A percentile compares a stretch with the other conserved stretches of the same genome.
phyloP scores from a whole-genome alignment of 2,113 vertebrate genomes.

The Cettia cetti region DNA sequence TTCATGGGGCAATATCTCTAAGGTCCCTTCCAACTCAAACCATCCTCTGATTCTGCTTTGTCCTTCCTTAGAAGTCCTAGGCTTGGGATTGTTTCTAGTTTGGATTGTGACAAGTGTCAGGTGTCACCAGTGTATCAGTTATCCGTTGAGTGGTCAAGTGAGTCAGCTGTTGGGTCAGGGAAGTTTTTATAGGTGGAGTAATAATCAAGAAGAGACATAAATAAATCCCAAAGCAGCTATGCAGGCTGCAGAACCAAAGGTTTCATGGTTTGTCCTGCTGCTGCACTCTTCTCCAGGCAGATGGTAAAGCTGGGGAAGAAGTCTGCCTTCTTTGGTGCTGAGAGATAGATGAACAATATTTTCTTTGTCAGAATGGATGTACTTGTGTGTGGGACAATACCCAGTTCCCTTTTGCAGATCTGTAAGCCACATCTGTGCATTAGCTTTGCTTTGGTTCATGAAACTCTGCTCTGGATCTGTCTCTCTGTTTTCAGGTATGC shows the following conservation, averaged over 20 bases:
- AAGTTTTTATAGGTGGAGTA: background rate
- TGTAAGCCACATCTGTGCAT: background rate
- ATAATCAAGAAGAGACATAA: background rate
- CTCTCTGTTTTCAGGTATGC: slow-evolving; percentile 79
- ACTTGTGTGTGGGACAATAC: background rate
- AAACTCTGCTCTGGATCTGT: background rate
- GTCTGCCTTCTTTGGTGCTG: background rate
- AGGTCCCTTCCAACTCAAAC: background rate
- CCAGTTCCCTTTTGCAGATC: background rate
- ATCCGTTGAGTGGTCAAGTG: background rate
- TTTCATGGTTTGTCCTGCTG: background rate
- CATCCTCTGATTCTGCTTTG: background rate
- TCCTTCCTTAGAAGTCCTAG: background rate
- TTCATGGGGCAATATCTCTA: background rate
- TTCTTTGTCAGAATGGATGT: background rate
- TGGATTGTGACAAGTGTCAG: background rate
- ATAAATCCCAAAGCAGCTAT: background rate
- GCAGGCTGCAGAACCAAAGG: background rate
- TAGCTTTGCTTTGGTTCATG: background rate
- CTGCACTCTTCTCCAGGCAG: background rate
- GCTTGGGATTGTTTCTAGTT: background rate
- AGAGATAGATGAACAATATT: background rate
- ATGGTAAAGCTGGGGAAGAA: background rate
- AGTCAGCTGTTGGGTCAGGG: background rate
- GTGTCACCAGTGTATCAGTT: background rate